Conservation (phyloP, 2,797 vertebrate genomes). For the Poecilia wingei region DNA sequence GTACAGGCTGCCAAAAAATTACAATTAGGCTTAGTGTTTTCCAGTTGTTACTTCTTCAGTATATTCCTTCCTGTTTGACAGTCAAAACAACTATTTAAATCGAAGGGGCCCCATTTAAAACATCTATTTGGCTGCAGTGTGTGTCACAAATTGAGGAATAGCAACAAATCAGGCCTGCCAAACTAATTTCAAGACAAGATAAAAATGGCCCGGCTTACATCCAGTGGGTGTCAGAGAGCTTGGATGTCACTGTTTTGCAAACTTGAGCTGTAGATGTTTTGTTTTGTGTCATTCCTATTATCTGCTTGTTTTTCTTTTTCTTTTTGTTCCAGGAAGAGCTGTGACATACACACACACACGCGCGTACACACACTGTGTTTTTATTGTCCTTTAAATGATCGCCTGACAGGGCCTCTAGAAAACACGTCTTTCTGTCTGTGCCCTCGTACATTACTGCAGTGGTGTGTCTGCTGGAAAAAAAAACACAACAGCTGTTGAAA, state of each 20-base stretch:
- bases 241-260: slow-evolving; percentile 61
- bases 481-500: slow-evolving; percentile 55
- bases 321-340: slow-evolving; percentile 4
- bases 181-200: slow-evolving; percentile 52
- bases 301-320: slow-evolving; percentile 11
- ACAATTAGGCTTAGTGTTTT: slow-evolving; percentile 19
- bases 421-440: slow-evolving; percentile 41
- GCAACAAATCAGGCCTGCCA: slow-evolving; percentile 60
- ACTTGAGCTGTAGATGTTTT: slow-evolving; percentile 45
- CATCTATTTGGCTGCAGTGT: slow-evolving; percentile 55
- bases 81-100: slow-evolving; percentile 60
- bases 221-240: slow-evolving; percentile 40
- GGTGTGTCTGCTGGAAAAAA: slow-evolving; percentile 31
- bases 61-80: slow-evolving; percentile 28
- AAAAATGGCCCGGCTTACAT: slow-evolving; percentile 58
- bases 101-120: slow-evolving; percentile 57
- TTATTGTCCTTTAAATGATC: slow-evolving; percentile 51
- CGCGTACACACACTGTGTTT: slow-evolving; percentile 21
- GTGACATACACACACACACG: slow-evolving; percentile 15
- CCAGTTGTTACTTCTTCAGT: slow-evolving; percentile 24
- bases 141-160: slow-evolving; percentile 54
- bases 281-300: slow-evolving; percentile 46
- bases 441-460: slow-evolving; percentile 34
- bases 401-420: slow-evolving; percentile 34
- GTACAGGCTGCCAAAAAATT: slow-evolving; percentile 5